A percentile compares a stretch with the other conserved stretches of the same genome.
These are phyloP conservation scores for Amyelois transitella DNA, from an alignment of 1,140 invertebrate genomes.

Conservation along the genomic window DNA sequence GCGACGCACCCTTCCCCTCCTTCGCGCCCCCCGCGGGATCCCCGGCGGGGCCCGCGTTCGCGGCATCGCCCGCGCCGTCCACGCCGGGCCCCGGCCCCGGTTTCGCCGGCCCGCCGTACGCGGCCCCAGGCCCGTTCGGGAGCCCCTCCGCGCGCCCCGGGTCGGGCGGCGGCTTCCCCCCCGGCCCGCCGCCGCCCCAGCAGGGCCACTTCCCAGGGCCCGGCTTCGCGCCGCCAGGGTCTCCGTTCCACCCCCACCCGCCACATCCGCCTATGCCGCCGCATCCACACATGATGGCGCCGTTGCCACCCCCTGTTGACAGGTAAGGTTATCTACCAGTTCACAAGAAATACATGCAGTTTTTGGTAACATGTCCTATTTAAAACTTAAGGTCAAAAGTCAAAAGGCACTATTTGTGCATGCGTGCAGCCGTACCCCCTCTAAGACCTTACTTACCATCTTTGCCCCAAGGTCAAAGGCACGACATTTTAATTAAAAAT, in stretches of 20 bases:
- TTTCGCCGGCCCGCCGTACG: slow-evolving; percentile 50
- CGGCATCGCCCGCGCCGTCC: slow-evolving; percentile 58
- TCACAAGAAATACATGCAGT: no score
- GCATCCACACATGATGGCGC: slow-evolving; percentile 68
- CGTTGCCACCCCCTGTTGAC: slow-evolving; percentile 62
- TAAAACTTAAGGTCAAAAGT: no score
- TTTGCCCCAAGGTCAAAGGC: no score
- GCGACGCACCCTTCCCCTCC: slow-evolving; percentile 52
- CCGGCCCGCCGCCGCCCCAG: slow-evolving; percentile 37
- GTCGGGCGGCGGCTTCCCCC: slow-evolving; percentile 52
- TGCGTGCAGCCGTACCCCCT: no score
- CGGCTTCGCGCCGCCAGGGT: slow-evolving; percentile 57
- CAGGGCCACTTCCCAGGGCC: slow-evolving; percentile 55
- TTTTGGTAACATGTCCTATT: no score
- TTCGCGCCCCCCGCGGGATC: slow-evolving; percentile 64
- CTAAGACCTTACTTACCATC: no score
- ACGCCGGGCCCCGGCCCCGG: slow-evolving; percentile 55
- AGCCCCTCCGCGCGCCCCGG: slow-evolving; percentile 54
- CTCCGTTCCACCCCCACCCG: slow-evolving; percentile 59
- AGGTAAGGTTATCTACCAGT: slow-evolving; percentile 37
- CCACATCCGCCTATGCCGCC: slow-evolving; percentile 61
- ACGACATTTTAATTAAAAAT: no score
- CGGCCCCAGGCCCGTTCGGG: slow-evolving; percentile 56
- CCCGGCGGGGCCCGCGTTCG: slow-evolving; percentile 58
- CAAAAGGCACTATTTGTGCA: no score